phyloP scores from a whole-genome alignment of 2,113 vertebrate genomes.

The Caretta caretta region DNA sequence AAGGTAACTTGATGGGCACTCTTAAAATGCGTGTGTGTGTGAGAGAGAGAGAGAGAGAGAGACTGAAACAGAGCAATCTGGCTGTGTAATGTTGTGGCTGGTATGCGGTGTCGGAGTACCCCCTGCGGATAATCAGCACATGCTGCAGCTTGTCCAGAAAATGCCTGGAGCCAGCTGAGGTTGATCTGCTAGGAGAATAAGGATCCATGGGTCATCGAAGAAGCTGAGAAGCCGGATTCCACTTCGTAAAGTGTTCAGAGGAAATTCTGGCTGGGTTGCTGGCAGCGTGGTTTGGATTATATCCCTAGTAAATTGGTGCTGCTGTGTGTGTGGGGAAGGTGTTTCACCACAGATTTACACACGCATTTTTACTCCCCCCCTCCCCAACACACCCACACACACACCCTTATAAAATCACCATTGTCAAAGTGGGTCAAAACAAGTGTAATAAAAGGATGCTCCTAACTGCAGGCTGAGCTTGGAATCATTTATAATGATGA shows the following conservation, averaged over 20 bases:
- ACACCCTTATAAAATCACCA: background rate
- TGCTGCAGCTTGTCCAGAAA: background rate
- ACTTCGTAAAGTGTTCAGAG: background rate
- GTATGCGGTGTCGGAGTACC: background rate
- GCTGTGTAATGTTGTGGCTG: slow-evolving; percentile 18
- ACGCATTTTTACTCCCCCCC: background rate
- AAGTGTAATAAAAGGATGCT: background rate
- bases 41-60: too few species aligned
- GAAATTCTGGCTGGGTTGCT: background rate
- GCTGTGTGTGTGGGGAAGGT: background rate
- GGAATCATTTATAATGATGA: background rate
- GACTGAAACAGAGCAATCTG: background rate
- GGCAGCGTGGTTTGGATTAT: background rate
- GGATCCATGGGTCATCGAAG: background rate
- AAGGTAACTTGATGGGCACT: slow-evolving; percentile 52
- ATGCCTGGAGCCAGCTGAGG: background rate
- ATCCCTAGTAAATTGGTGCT: background rate
- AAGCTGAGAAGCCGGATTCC: background rate
- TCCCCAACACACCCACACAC: too few species aligned
- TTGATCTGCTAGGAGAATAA: background rate
- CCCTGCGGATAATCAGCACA: slow-evolving; percentile 14
- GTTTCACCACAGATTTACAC: background rate
- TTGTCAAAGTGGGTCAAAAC: background rate
- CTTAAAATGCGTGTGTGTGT: slow-evolving; percentile 47
- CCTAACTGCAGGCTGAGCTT: background rate